Evolutionary conservation across 2,888 invertebrate species (phyloP).

Genomic region (Pardosa pseudoannulata): DNA sequence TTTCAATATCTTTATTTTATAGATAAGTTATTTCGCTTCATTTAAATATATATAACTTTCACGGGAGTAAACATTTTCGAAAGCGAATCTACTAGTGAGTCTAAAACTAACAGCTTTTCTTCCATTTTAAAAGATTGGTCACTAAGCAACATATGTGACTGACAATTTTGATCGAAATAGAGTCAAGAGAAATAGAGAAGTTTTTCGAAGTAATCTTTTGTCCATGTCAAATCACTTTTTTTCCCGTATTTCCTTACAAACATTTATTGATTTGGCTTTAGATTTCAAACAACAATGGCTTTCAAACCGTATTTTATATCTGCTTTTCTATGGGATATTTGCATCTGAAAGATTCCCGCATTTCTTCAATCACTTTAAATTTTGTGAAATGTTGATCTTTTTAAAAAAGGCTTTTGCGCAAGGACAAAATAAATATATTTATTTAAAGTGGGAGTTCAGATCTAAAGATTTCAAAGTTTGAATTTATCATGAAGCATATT

Average conservation of each 20-base stretch:
- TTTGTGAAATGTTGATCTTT: background rate
- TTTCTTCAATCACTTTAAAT: background rate
- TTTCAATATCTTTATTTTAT: too few relatives aligned
- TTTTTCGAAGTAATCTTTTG: constrained; percentile 34
- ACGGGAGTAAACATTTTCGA: too few relatives aligned
- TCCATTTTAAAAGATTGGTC: background rate
- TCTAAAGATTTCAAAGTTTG: too few relatives aligned
- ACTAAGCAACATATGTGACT: constrained; percentile 45
- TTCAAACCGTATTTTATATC: background rate
- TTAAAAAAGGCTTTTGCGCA: background rate
- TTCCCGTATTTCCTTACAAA: background rate
- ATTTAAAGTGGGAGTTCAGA: too few relatives aligned
- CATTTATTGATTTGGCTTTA: background rate
- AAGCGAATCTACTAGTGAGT: too few relatives aligned
- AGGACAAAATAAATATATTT: too few relatives aligned
- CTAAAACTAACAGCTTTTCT: too few relatives aligned
- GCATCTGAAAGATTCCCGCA: constrained; percentile 1
- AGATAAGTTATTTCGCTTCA: too few relatives aligned
- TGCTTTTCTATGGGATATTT: background rate
- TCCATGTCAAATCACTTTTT: background rate
- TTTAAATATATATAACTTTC: too few relatives aligned
- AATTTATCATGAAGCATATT: too few relatives aligned
- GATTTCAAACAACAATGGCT: background rate
- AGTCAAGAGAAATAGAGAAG: constrained; percentile 41
- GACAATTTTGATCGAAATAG: constrained; percentile 61